Evolutionary conservation across 2,113 vertebrate species (phyloP).

Genomic region (Mesembrinibis cayennensis): DNA sequence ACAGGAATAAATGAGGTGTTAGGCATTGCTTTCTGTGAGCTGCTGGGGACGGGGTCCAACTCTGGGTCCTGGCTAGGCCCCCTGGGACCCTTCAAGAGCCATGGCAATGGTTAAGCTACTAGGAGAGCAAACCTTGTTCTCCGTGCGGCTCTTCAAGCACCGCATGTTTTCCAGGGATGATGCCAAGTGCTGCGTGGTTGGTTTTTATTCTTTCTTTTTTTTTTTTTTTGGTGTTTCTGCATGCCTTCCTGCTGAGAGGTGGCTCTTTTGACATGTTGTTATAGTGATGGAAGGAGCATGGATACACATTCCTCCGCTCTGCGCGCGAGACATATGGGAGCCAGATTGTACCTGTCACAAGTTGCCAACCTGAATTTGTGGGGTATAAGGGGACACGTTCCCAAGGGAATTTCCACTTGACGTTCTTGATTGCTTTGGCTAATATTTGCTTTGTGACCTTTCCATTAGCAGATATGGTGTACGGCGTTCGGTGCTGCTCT

Average conservation of each 20-base stretch:
- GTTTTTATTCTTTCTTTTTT: not conserved
- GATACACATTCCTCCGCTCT: slow-evolving; percentile 59
- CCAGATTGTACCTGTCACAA: slow-evolving; percentile 78
- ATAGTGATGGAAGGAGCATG: slow-evolving; percentile 66
- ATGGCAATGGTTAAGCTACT: rapidly evolving
- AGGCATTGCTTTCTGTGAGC: not conserved
- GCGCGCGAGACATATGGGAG: slow-evolving; percentile 65
- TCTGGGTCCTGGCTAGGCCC: not conserved
- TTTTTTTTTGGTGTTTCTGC: slow-evolving; percentile 22
- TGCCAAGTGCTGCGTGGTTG: not conserved
- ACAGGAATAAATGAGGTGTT: not conserved
- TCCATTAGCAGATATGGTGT: not conserved
- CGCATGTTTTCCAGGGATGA: not conserved
- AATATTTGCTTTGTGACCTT: slow-evolving; percentile 74
- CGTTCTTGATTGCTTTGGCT: slow-evolving; percentile 63
- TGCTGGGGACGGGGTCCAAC: not conserved
- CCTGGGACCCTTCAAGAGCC: rapidly evolving
- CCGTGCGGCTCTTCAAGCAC: not conserved
- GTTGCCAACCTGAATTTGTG: slow-evolving; percentile 75
- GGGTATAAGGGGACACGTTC: slow-evolving; percentile 68
- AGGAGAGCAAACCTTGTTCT: not conserved
- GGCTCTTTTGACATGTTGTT: slow-evolving; percentile 69
- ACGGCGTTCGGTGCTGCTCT: rapidly evolving
- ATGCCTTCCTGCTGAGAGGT: slow-evolving; percentile 59
- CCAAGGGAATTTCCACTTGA: slow-evolving; percentile 69